Conservation (phyloP, 2,797 vertebrate genomes). For the Phrynocephalus guinanensis region DNA sequence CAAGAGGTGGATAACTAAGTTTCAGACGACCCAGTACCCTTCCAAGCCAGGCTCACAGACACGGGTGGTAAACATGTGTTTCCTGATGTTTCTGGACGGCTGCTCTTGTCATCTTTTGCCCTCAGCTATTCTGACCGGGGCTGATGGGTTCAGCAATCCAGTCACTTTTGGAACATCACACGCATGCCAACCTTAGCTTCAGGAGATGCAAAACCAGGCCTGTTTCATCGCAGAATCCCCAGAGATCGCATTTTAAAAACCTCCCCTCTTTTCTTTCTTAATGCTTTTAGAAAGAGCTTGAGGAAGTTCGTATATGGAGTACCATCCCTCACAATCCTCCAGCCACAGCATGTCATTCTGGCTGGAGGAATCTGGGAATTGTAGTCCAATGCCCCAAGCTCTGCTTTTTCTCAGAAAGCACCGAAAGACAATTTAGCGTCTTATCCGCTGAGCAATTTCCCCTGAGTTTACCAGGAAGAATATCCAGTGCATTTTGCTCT, state of each 20-base stretch:
- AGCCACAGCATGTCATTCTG: background rate
- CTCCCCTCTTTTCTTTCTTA: background rate
- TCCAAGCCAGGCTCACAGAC: background rate
- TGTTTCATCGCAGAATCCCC: background rate
- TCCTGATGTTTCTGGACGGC: background rate
- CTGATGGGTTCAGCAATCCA: background rate
- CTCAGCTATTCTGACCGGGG: background rate
- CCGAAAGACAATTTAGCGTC: background rate
- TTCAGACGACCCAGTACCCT: background rate
- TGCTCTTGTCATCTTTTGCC: background rate
- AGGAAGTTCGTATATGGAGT: no score
- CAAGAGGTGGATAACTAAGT: background rate
- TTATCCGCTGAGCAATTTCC: background rate
- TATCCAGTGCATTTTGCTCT: background rate
- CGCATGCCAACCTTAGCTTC: background rate
- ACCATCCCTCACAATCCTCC: background rate
- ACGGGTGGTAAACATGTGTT: background rate
- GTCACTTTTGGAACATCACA: background rate
- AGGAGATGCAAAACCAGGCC: background rate
- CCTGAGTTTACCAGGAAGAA: background rate
- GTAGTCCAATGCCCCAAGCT: background rate
- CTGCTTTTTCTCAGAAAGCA: background rate
- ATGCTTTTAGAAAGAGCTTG: background rate
- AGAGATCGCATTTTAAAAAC: background rate
- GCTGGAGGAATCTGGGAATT: background rate